Evolutionary conservation across 2,797 vertebrate genomes (phyloP), one percentile per base, ranked within the genome.

Genomic region (Podarcis siculus): DNA sequence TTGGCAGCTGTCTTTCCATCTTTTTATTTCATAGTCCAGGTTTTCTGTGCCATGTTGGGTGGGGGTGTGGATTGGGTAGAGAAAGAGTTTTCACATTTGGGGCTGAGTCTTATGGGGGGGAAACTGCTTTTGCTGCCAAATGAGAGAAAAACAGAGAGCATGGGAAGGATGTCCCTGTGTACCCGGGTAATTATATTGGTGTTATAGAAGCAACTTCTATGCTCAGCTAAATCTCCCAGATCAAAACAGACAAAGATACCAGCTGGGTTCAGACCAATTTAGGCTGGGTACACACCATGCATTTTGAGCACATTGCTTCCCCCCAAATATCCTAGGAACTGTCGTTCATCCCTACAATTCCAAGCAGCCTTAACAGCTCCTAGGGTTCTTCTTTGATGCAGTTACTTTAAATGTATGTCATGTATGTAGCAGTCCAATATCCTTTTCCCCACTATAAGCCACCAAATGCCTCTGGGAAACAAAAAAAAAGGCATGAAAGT

Each of bases 151-250:
- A 79, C 2, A 0, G 0, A 39, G 61, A 37, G 32, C 1, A 45
- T 10, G 1, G 8, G 12, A 2, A 0, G 0, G 3, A 78, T 15
- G 12, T 23, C 21, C n/a, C 49, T 15, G 17, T 42, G 27, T 8
- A 42, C 39, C 83, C 0, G 8, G 21, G 72, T 58, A 35, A 80
- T 35, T 61, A 12, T 32, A n/a, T 21, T 64, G 35, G 27, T 23
- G 17, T 66, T 77, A 66, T 64, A 35, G 27, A 10, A 82, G 12
- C 61, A 23, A 69, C 8, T 71, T 15, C 30, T 58, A 10, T 37
- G 73, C 6, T 37, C 80, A 71, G 15, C 17, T 27, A 55, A 49
- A 55, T 79, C 66, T 66, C 8, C n/a, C 25, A 55, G 15, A 77
- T 49, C 2, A 55, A 77, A 67, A 67, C n/a, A 30, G n/a, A n/a